Percentiles rank a stretch among this genome's conserved stretches.
Conservation (phyloP, 2,113 vertebrate species). For the Callospermophilus lateralis region DNA sequence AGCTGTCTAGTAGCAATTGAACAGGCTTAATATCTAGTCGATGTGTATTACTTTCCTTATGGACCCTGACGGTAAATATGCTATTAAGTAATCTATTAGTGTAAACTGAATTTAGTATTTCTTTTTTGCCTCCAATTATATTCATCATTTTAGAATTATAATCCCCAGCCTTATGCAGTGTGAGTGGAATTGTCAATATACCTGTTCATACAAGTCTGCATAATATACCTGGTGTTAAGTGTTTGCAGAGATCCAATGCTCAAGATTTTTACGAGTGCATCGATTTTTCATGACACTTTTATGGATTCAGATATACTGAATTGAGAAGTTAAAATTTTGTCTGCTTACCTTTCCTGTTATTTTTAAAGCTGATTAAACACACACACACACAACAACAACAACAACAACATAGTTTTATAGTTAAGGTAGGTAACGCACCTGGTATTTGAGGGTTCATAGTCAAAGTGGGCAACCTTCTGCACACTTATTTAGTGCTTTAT, state of each 20-base stretch:
- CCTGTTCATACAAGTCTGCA: constrained; percentile 48
- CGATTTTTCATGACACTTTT: constrained; percentile 80
- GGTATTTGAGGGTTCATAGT: background rate
- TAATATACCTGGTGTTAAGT: constrained; percentile 8
- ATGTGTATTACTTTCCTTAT: constrained; percentile 73
- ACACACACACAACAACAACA: background rate
- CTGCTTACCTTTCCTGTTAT: constrained; percentile 54
- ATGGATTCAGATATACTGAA: constrained; percentile 61
- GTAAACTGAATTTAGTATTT: constrained; percentile 79
- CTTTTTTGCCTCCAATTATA: constrained; percentile 83
- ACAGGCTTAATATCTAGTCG: constrained; percentile 73
- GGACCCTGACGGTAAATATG: constrained; percentile 79
- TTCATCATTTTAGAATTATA: constrained; percentile 82
- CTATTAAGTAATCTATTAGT: constrained; percentile 83
- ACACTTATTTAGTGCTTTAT: background rate
- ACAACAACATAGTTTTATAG: background rate
- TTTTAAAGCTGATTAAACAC: background rate
- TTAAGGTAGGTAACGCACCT: background rate
- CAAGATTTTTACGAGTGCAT: constrained; percentile 69
- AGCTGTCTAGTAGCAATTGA: constrained; percentile 68
- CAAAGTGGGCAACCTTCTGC: background rate
- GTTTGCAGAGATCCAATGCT: background rate
- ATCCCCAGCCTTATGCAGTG: constrained; percentile 23
- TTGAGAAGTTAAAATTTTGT: constrained; percentile 62
- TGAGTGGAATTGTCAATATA: constrained; percentile 49